Evolutionary conservation across 2,113 vertebrate genomes (phyloP).

Genomic region (Hyla sarda): DNA sequence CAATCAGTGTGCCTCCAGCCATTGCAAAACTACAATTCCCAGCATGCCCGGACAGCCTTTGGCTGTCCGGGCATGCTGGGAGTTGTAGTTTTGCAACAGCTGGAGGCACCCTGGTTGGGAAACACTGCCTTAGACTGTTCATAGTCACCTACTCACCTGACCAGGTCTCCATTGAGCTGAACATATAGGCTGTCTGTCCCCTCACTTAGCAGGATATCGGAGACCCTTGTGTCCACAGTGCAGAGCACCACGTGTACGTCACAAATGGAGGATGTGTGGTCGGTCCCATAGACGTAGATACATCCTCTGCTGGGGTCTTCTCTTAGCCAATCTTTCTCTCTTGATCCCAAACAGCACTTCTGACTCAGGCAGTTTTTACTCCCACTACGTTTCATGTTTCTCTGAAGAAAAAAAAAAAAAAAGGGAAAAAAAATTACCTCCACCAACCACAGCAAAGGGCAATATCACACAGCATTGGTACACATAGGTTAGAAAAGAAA

Average conservation of each 20-base stretch:
- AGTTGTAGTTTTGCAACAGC: no score
- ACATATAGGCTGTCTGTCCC: conserved; percentile 81
- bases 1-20: no score
- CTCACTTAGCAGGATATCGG: conserved; percentile 87
- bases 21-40: no score
- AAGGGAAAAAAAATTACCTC: background rate
- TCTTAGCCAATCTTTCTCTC: conserved; percentile 90
- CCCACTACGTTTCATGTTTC: conserved; percentile 88
- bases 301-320: conserved; percentile 86
- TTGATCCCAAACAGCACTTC: conserved; percentile 86
- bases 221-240: conserved; percentile 84
- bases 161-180: conserved; percentile 91
- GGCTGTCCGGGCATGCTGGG: no score
- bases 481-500: no score
- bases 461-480: background rate
- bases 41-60: no score
- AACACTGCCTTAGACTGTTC: no score
- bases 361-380: conserved; percentile 84
- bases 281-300: conserved; percentile 83
- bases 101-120: no score
- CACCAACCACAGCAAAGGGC: background rate
- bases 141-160: conserved; percentile 81
- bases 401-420: conserved; percentile 72
- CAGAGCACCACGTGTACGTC: conserved; percentile 90
- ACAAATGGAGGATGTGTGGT: conserved; percentile 72